Evolutionary conservation across 2,797 vertebrate species (phyloP).

Genomic region (Sardinella longiceps): DNA sequence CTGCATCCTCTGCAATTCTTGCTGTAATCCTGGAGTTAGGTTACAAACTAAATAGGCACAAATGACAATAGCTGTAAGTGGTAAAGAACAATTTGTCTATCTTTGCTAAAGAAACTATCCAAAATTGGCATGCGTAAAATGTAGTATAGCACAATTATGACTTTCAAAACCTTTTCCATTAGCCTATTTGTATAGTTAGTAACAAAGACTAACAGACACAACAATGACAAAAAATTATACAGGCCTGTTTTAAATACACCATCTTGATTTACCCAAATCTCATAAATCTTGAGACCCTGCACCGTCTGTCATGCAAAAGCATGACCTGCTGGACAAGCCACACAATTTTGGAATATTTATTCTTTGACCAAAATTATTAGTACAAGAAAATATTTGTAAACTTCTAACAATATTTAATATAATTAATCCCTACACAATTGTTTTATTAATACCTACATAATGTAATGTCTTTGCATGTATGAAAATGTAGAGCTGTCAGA

Average conservation of each 20-base stretch:
- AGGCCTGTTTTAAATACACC: background rate
- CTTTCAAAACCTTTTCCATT: background rate
- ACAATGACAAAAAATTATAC: background rate
- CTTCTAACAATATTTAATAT: background rate
- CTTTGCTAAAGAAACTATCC: background rate
- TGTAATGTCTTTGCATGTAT: background rate
- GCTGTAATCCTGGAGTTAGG: background rate
- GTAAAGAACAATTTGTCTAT: background rate
- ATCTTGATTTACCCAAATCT: background rate
- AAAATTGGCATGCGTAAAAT: background rate
- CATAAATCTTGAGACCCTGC: background rate
- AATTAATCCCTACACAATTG: background rate
- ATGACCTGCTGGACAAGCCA: background rate
- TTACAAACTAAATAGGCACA: slow-evolving; percentile 6
- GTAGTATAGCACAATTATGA: background rate
- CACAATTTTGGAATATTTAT: slow-evolving; percentile 2
- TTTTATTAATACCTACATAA: background rate
- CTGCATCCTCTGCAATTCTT: background rate
- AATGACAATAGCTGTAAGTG: background rate
- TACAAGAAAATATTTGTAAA: background rate
- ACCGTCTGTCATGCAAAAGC: background rate
- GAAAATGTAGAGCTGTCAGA: background rate
- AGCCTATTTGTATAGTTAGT: background rate
- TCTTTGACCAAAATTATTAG: background rate
- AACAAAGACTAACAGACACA: background rate